Base-by-base conservation (phyloP, 2,113 vertebrate species). In the Anguilla japonica region DNA sequence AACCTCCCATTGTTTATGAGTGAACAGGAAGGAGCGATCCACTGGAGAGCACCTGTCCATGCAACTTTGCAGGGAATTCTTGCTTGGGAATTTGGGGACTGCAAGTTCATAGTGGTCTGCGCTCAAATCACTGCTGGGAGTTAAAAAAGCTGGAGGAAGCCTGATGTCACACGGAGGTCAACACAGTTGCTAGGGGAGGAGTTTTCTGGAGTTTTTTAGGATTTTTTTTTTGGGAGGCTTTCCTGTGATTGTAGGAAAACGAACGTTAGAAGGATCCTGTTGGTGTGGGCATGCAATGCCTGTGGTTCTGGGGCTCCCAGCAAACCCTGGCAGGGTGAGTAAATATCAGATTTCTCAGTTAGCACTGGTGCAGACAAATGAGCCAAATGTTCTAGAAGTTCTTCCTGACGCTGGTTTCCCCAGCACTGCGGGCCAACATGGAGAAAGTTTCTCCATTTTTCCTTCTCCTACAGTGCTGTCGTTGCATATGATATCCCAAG, bases 1-100 rank as follows among this genome's bases (percentile, higher is more conserved):
- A 90, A 93, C 71, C 95, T 92, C 93, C 89, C 95, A 93, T 92
- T 94, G 91, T 97, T 96, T 95, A 94, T 88, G 89, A 93, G 94
- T 91, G 89, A 94, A 88, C 90, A 91, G 93, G 94, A 92, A 91
- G 93, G 93, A 92, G 91, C 92, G 18, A 83, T 90, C 1, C 56
- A 82, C 89, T 92, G 87, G 90, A 93, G 86, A 92, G 89, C 93
- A 96, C 88, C 95, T 96, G 94, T 91, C 89, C 87, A 93, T 96
- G 94, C 94, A 92, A 90, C 93, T 95, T 96, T 57, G 5, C 79
- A 83, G 88, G 91, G 85, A 85, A 90, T 84, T 29, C 85, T 15
- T 22, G 2, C 84, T 22, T 75, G 87, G 88, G 83, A 89, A 79
- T 56, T 40, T 18, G 85, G 90, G 83, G 87, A 78, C 83, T 83